A percentile compares a stretch with the other conserved stretches of the same genome.
phyloP scores from a whole-genome alignment of 2,888 invertebrate species.

The Balanococcus diminutus region DNA sequence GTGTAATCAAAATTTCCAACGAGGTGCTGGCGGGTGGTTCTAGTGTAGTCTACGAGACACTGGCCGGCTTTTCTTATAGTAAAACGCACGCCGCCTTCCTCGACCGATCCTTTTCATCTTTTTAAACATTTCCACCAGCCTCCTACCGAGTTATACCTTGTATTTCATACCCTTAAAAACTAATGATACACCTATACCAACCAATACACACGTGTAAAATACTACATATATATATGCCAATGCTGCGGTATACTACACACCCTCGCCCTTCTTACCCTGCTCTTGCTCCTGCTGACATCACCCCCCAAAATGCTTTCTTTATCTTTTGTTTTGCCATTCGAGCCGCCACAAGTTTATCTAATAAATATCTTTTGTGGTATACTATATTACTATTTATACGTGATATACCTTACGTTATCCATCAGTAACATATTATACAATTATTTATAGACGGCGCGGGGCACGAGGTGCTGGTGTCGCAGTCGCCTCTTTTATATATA shows the following conservation, averaged over 20 bases:
- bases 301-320: neutral
- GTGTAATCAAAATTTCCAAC: slow-evolving; percentile 18
- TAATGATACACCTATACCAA: neutral
- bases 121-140: neutral
- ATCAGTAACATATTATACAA: neutral
- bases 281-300: neutral
- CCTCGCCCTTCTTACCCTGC: neutral
- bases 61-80: neutral
- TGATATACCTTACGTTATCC: too few relatives aligned
- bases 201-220: neutral
- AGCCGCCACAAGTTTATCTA: neutral
- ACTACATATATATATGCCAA: too few relatives aligned
- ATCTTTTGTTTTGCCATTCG: slow-evolving; percentile 27
- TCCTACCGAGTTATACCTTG: slow-evolving; percentile 23
- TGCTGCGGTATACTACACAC: neutral
- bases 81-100: neutral
- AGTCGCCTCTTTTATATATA: neutral
- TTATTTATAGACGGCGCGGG: neutral
- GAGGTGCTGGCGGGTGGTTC: slow-evolving; percentile 18
- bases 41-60: neutral
- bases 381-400: neutral
- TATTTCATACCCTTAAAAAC: slow-evolving; percentile 16
- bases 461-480: neutral
- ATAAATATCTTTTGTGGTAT: slow-evolving; percentile 19
- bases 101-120: neutral